Base-by-base conservation (phyloP, 1,140 invertebrate species). In the Planococcus citri region DNA sequence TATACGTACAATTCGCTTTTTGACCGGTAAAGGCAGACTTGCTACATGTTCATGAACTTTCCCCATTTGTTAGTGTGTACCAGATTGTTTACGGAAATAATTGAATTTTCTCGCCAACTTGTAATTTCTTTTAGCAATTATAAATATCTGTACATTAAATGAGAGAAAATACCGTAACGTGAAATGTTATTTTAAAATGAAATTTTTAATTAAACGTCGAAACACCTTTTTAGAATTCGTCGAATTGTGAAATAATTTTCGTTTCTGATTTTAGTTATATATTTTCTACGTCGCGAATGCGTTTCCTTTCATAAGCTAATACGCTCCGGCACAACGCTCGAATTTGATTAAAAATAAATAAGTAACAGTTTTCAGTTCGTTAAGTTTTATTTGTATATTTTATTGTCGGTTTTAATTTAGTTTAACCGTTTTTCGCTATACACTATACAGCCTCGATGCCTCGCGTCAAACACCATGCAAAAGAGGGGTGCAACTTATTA, bases 321-420 rank as follows among this genome's bases (percentile, higher is more conserved):
- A 51, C 41, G 41, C 29, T n/a, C n/a, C 29, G 29, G 29, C 29
- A 33, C 29, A 51, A 51, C 41, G 41, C 41, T 64, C 22, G 20
- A 64, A 64, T 64, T 64, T 64, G 60, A 64, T 64, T 27, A 64
- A 64, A 24, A 64, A 64, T 64, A 64, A 64, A 64, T 64, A 25
- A 64, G 60, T 64, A 24, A 64, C 60, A 51, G 41, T 51, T 27
- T 64, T 25, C 60, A 27, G 60, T 64, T 64, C 60, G 25, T 24
- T 64, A 64, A 64, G 21, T 64, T 64, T 24, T 64, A 64, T 25
- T 27, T 25, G 21, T 64, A 25, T 64, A 64, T 64, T 64, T 64
- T 64, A 64, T 64, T 64, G 25, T 25, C 60, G 10, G 17, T 22
- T 64, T 64, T 64, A 64, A 64, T 64, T 64, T 64, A 64, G 25